Conservation (phyloP, 1,140 invertebrate genomes). For the Lepidotrigona ventralis region DNA sequence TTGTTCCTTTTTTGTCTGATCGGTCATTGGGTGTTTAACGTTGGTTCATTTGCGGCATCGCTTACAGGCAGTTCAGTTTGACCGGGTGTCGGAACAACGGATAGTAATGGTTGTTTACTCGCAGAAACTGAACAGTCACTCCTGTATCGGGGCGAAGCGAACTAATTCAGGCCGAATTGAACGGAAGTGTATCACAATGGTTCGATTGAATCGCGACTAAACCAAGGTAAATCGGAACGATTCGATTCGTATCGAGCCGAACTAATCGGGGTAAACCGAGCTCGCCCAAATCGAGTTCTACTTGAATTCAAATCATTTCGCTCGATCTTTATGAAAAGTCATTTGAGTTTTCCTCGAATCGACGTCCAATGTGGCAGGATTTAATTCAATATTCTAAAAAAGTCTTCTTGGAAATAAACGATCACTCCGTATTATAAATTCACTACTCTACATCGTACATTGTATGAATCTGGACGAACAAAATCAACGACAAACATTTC, state of each 20-base stretch:
- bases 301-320: too few species aligned
- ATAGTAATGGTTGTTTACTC: background rate
- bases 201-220: background rate
- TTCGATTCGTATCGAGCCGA: background rate
- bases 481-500: too few species aligned
- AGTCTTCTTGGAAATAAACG: too few species aligned
- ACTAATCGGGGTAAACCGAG: background rate
- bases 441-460: too few species aligned
- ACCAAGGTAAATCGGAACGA: background rate
- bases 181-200: background rate
- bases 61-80: background rate
- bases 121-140: conserved; percentile 1
- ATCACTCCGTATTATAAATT: too few species aligned
- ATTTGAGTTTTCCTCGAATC: background rate
- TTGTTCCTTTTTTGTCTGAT: background rate
- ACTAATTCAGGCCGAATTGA: conserved; percentile 3
- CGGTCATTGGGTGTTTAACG: background rate
- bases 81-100: background rate
- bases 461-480: too few species aligned
- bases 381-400: too few species aligned
- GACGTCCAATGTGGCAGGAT: too few species aligned
- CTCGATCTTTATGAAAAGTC: background rate
- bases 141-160: background rate
- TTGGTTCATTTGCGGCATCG: background rate
- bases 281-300: background rate